These are phyloP conservation scores for Petrosia ficiformis DNA, from an alignment of 37 sponge, comb jelly and placozoan species.

Conservation along the genomic window DNA sequence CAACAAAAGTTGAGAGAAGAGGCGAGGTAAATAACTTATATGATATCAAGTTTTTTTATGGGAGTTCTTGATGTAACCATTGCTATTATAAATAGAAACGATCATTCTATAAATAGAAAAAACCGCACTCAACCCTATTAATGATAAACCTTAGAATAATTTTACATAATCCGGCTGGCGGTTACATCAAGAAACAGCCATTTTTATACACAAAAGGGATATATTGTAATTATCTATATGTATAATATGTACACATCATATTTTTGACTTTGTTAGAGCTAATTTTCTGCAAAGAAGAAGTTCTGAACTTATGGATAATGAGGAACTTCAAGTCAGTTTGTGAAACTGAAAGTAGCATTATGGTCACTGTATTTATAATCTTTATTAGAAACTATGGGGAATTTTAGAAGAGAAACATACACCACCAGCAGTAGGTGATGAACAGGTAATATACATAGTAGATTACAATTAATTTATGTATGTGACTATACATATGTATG, in stretches of 20 bases:
- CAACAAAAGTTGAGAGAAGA: constrained; percentile 92
- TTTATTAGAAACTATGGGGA: constrained; percentile 66
- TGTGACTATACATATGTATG: too few relatives aligned
- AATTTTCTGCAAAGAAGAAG: constrained; percentile 60
- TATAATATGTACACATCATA: neutral
- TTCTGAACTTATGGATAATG: constrained; percentile 73
- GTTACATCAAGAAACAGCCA: too few relatives aligned
- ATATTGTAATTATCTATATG: too few relatives aligned
- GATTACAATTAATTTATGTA: too few relatives aligned
- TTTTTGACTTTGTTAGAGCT: constrained; percentile 23
- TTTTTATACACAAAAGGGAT: too few relatives aligned
- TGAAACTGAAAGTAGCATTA: neutral
- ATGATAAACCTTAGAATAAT: too few relatives aligned
- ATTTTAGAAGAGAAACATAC: constrained; percentile 80
- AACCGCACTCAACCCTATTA: too few relatives aligned
- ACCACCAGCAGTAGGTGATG: constrained; percentile 75
- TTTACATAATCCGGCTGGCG: too few relatives aligned
- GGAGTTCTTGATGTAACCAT: too few relatives aligned
- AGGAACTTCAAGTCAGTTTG: constrained; percentile 62
- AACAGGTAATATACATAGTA: too few relatives aligned
- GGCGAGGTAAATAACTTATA: constrained; percentile 39
- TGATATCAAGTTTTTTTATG: neutral
- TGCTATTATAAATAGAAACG: too few relatives aligned
- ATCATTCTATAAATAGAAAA: too few relatives aligned
- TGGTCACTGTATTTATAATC: neutral